A percentile compares a stretch with the other conserved stretches of the same genome.
Evolutionary conservation across 2,888 invertebrate species (phyloP).

Genomic region (Dysmachus trigonus): DNA sequence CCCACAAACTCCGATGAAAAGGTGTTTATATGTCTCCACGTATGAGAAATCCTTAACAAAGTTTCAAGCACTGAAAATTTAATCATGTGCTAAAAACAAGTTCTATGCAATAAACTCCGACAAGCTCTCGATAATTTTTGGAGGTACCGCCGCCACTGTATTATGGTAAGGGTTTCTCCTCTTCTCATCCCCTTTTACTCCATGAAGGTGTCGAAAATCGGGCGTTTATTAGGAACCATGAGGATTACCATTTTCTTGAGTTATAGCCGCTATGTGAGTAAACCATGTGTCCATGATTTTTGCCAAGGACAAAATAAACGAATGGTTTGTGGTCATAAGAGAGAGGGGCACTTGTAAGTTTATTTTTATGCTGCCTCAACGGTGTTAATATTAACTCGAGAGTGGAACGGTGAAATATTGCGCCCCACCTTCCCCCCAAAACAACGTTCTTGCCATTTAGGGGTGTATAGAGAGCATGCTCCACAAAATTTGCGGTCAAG

Average conservation of each 20-base stretch:
- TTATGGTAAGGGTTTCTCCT: background rate
- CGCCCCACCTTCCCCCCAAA: too few relatives aligned
- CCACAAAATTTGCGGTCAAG: constrained; percentile 10
- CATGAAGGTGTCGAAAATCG: background rate
- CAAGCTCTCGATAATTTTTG: background rate
- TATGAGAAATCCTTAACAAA: background rate
- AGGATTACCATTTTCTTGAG: background rate
- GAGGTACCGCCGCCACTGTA: background rate
- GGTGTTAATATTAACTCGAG: constrained; percentile 12
- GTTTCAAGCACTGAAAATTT: background rate
- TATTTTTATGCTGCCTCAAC: background rate
- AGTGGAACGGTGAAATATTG: background rate
- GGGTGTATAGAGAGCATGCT: background rate
- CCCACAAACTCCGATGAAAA: background rate
- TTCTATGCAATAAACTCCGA: background rate
- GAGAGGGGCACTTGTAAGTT: background rate
- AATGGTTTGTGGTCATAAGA: background rate
- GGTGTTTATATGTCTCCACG: background rate
- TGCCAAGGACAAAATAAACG: background rate
- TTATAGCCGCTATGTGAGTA: background rate
- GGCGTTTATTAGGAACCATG: background rate
- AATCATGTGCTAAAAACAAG: background rate
- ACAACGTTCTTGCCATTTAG: background rate
- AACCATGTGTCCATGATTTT: background rate
- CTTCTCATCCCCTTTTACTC: too few relatives aligned